Evolutionary conservation across 2,113 vertebrate species (phyloP).

Genomic region (Psilopsiagon aurifrons): DNA sequence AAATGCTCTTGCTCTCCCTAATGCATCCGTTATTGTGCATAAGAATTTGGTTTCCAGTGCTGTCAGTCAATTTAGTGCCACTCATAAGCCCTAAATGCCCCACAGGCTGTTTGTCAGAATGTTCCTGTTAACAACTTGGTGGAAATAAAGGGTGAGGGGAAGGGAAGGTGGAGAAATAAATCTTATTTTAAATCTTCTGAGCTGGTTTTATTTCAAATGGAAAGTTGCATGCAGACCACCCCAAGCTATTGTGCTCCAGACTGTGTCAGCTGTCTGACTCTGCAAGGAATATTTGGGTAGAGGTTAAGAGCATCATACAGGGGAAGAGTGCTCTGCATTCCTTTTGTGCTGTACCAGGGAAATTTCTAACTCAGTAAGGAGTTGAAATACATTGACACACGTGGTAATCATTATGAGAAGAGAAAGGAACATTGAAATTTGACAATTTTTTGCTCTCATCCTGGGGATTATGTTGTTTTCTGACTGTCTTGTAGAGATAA

Average conservation of each 20-base stretch:
- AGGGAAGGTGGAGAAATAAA: slow-evolving; percentile 66
- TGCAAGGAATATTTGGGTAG: slow-evolving; percentile 15
- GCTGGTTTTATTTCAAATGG: slow-evolving; percentile 45
- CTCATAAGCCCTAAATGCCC: slow-evolving; percentile 22
- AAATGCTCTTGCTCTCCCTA: background rate
- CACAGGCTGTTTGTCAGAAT: slow-evolving; percentile 57
- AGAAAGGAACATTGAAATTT: background rate
- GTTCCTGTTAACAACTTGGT: slow-evolving; percentile 56
- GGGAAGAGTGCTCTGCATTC: slow-evolving; percentile 22
- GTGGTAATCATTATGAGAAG: slow-evolving; percentile 41
- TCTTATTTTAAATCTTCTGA: slow-evolving; percentile 55
- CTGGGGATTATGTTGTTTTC: background rate
- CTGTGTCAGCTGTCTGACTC: background rate
- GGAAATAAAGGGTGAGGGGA: slow-evolving; percentile 55
- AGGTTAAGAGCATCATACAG: slow-evolving; percentile 27
- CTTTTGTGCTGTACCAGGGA: slow-evolving; percentile 26
- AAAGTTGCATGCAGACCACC: slow-evolving; percentile 56
- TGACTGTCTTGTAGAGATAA: background rate
- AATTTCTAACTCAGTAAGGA: slow-evolving; percentile 15
- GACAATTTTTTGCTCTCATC: background rate
- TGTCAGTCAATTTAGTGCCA: slow-evolving; percentile 22
- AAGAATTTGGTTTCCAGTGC: slow-evolving; percentile 3
- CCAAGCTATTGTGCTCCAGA: slow-evolving; percentile 59
- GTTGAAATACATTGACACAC: slow-evolving; percentile 27
- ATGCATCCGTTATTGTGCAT: background rate